Base-by-base conservation (phyloP, 2,113 vertebrate genomes). In the Tragelaphus scriptus region DNA sequence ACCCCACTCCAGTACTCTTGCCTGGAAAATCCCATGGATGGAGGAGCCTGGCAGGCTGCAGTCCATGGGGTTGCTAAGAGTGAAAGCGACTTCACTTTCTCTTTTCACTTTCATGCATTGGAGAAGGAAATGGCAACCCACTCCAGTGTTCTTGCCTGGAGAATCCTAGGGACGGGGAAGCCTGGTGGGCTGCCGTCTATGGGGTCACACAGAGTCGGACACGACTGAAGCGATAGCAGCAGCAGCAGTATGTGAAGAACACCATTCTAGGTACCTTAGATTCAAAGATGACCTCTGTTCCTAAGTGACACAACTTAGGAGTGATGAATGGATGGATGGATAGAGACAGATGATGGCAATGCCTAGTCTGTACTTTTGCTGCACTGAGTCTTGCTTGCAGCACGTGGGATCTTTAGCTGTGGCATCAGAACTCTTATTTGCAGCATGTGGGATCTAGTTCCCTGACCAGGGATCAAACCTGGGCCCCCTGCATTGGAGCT, bases 291-390 rank as follows among this genome's bases (percentile, higher is more conserved):
- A 36, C 55, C 84, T 84, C 5, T 51, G 2, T 88, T 32, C 16
- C 92, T 90, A 58, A 30, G 15, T 49, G 58, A 88, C 49, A 30
- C 25, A 59, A 19, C 89, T 79, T 59, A 96, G 58, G 81, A 85
- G 49, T 12, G 19, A 75, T 47, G 47, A 49, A 8, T 32, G 14
- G 30, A 75, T 28, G 44, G 51, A 47, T 75, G n/a, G 51, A 28
- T 63, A 49, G 25, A 30, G 28, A 23, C 26, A 40, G 32, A 36
- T 10, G 36, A 12, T 44, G n/a, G 17, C 14, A 75, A 63, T 32
- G 11, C 40, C 16, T 28, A 5, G 7, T 14, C 15, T 82, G 26
- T 61, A 30, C 14, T 82, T 44, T 75, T 26, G 36, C 36, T 75
- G 36, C 6, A 25, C 36, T 25, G 68, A 40, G 36, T 75, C 21